phyloP scores from a whole-genome alignment of 2,888 invertebrate species.

The Pammene aurita region DNA sequence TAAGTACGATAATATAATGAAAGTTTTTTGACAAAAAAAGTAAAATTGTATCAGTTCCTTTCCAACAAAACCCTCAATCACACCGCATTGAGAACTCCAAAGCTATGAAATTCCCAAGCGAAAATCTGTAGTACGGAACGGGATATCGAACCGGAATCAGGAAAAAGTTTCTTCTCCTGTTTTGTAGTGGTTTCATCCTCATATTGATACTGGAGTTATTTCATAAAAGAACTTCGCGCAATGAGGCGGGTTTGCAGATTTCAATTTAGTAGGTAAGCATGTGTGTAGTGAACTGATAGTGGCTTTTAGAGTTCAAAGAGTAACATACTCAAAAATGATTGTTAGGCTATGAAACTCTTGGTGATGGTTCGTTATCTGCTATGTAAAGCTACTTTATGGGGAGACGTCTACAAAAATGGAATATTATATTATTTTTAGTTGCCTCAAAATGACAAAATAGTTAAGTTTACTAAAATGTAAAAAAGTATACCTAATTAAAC shows the following conservation, averaged over 20 bases:
- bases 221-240: background rate
- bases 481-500: too few relatives aligned
- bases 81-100: slow-evolving; percentile 20
- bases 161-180: slow-evolving; percentile 12
- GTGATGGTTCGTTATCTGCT: too few relatives aligned
- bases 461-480: too few relatives aligned
- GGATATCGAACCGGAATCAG: slow-evolving; percentile 26
- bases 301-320: too few relatives aligned
- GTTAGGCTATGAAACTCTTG: too few relatives aligned
- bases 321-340: too few relatives aligned
- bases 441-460: too few relatives aligned
- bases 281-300: background rate
- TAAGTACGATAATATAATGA: too few relatives aligned
- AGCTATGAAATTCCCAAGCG: slow-evolving; percentile 10
- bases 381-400: too few relatives aligned
- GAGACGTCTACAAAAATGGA: too few relatives aligned
- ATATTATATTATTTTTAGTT: too few relatives aligned
- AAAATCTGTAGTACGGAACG: background rate
- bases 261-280: background rate
- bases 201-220: slow-evolving; percentile 17
- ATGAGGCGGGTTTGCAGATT: background rate
- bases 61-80: slow-evolving; percentile 22
- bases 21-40: too few relatives aligned
- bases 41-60: background rate
- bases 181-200: slow-evolving; percentile 17